Conservation (phyloP, 1,140 invertebrate species). For the Pinna nobilis region DNA sequence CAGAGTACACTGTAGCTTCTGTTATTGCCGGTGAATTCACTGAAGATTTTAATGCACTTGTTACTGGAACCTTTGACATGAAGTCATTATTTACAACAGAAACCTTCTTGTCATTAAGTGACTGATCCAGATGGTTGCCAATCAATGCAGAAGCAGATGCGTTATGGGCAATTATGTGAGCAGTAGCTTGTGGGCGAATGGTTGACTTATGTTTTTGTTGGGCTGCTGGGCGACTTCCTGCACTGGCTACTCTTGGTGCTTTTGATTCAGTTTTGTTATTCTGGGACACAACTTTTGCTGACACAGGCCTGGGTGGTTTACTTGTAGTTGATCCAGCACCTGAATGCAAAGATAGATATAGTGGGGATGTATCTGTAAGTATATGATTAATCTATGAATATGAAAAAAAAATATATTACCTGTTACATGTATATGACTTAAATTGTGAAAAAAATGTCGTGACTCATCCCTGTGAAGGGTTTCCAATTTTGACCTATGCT, state of each 20-base stretch:
- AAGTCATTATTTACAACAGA: slow-evolving; percentile 63
- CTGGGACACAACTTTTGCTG: slow-evolving; percentile 3
- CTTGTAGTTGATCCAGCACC: no score
- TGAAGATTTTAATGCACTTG: not conserved
- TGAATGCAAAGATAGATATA: not conserved
- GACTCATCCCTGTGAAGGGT: no score
- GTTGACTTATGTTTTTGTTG: slow-evolving; percentile 44
- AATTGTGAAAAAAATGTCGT: no score
- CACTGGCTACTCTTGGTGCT: slow-evolving; percentile 1
- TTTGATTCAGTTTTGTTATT: not conserved
- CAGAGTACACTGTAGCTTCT: slow-evolving; percentile 41
- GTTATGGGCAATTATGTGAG: slow-evolving; percentile 64
- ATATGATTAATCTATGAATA: no score
- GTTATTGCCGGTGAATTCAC: slow-evolving; percentile 4
- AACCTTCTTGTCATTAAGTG: slow-evolving; percentile 37
- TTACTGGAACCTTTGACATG: slow-evolving; percentile 60
- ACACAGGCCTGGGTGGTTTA: not conserved
- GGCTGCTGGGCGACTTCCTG: slow-evolving; percentile 37
- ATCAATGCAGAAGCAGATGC: slow-evolving; percentile 23
- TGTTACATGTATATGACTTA: no score
- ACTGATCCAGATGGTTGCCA: slow-evolving; percentile 18
- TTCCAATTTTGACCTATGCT: no score
- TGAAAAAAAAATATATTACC: no score
- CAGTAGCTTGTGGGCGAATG: slow-evolving; percentile 62
- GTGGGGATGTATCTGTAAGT: not conserved